Evolutionary conservation across 2,797 vertebrate genomes (phyloP).

Genomic region (Esox lucius): DNA sequence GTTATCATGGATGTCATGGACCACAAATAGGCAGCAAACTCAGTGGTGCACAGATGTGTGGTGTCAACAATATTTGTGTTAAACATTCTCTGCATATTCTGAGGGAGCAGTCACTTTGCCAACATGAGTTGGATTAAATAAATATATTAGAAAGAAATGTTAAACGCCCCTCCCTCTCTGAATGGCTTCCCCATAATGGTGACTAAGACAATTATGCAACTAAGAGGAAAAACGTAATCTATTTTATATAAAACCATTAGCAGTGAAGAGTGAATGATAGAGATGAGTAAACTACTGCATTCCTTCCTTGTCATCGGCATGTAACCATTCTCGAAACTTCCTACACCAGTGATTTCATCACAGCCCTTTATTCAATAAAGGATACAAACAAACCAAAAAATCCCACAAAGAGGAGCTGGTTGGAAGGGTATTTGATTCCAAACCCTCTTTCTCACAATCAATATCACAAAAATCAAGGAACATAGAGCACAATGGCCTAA

Average conservation of each 20-base stretch:
- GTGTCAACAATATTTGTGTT: slow-evolving; percentile 79
- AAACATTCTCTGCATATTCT: slow-evolving; percentile 71
- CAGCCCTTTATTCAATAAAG: neutral
- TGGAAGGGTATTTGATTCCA: neutral
- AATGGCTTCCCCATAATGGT: slow-evolving; percentile 4
- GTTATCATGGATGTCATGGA: slow-evolving; percentile 28
- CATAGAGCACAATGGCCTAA: neutral
- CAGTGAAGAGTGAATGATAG: slow-evolving; percentile 71
- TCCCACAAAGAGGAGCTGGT: neutral
- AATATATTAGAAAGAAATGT: slow-evolving; percentile 69
- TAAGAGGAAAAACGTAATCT: slow-evolving; percentile 56
- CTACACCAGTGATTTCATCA: slow-evolving; percentile 58
- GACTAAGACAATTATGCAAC: slow-evolving; percentile 62
- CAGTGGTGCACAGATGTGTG: slow-evolving; percentile 70
- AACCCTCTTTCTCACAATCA: neutral
- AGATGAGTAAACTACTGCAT: slow-evolving; percentile 78
- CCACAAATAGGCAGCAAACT: slow-evolving; percentile 49
- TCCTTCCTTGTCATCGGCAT: slow-evolving; percentile 76
- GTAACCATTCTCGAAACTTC: slow-evolving; percentile 68
- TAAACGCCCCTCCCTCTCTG: slow-evolving; percentile 69
- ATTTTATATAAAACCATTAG: slow-evolving; percentile 63
- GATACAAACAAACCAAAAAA: neutral
- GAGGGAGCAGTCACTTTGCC: slow-evolving; percentile 66
- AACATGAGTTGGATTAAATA: slow-evolving; percentile 68
- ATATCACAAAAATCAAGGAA: neutral